Percentiles rank a stretch among this genome's conserved stretches.
Evolutionary conservation across 2,113 vertebrate species (phyloP).

Genomic region (Podarcis muralis): DNA sequence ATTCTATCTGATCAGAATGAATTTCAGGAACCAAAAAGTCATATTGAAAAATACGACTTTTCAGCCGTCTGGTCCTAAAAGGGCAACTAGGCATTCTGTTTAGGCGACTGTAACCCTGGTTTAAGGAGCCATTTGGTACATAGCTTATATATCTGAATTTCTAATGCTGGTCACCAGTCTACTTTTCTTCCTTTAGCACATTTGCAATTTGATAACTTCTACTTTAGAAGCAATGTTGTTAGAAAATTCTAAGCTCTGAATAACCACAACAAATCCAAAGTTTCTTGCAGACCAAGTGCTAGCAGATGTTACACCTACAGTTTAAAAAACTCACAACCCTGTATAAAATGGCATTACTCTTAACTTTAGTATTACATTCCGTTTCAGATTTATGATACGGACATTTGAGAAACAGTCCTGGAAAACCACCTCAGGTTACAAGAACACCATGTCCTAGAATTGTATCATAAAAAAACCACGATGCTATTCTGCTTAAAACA

Average conservation of each 20-base stretch:
- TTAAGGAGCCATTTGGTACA: too few species aligned
- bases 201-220: neutral
- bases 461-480: neutral
- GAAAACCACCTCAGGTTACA: neutral
- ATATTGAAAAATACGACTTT: too few species aligned
- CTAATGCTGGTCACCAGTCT: neutral
- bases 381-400: constrained; percentile 6
- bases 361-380: neutral
- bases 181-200: too few species aligned
- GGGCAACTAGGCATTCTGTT: too few species aligned
- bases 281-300: neutral
- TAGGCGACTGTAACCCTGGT: too few species aligned
- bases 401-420: neutral
- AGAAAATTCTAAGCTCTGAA: neutral
- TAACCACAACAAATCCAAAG: neutral
- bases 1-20: too few species aligned
- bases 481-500: constrained; percentile 37
- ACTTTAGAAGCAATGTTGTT: neutral
- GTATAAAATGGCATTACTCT: neutral
- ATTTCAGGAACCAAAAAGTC: too few species aligned
- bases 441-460: neutral
- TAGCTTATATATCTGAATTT: too few species aligned
- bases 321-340: neutral
- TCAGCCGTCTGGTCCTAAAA: too few species aligned
- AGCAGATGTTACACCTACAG: neutral